These are phyloP conservation scores for Hirtodrosophila cameraria DNA, from an alignment of 2,888 invertebrate genomes.

Conservation along the genomic window DNA sequence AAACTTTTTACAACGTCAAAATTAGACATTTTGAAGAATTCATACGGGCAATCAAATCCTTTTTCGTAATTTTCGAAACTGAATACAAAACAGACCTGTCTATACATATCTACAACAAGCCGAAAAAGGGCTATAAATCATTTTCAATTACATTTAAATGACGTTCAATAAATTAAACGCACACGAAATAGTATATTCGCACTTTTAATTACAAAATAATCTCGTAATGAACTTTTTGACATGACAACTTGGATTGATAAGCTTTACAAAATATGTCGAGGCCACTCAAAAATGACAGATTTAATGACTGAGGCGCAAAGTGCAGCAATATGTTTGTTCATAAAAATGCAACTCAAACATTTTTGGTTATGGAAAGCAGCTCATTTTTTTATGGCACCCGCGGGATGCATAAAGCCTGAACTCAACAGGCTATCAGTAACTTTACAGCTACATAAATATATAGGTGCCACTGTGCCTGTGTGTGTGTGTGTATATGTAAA, in stretches of 20 bases:
- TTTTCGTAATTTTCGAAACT: too few relatives aligned
- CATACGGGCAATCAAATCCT: too few relatives aligned
- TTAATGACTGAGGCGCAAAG: conserved; percentile 42
- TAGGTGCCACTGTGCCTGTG: background rate
- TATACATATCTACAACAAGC: too few relatives aligned
- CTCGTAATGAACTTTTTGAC: conserved; percentile 24
- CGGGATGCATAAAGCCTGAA: conserved; percentile 48
- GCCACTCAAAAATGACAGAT: conserved; percentile 18
- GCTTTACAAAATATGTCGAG: conserved; percentile 9
- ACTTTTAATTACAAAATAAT: conserved; percentile 3
- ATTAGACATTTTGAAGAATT: too few relatives aligned
- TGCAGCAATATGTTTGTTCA: conserved; percentile 21
- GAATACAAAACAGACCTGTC: too few relatives aligned
- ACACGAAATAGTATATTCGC: too few relatives aligned
- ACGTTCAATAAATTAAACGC: too few relatives aligned
- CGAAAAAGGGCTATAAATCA: too few relatives aligned
- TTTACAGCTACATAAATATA: conserved; percentile 21
- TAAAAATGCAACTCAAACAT: conserved; percentile 26
- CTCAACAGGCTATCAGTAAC: conserved; percentile 19
- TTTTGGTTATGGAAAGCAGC: conserved; percentile 11
- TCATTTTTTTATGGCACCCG: conserved; percentile 45
- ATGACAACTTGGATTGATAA: conserved; percentile 12
- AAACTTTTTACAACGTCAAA: too few relatives aligned
- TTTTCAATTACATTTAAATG: too few relatives aligned
- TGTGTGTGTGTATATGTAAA: conserved; percentile 37